phyloP scores from a whole-genome alignment of 2,113 vertebrate genomes.

The Scomber japonicus region DNA sequence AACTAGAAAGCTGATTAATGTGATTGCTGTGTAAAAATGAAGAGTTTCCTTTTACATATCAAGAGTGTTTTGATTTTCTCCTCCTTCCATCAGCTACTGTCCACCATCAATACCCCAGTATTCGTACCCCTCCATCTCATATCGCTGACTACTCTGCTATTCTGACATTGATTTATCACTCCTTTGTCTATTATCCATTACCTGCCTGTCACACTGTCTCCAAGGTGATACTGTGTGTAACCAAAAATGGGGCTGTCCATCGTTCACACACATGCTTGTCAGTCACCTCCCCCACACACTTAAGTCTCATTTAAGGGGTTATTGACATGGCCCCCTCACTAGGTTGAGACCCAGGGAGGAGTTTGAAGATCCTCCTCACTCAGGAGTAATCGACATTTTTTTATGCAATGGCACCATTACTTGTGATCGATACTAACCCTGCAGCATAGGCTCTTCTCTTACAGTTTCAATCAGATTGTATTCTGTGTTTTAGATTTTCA shows the following conservation, averaged over 20 bases:
- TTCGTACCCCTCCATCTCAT: conserved; percentile 25
- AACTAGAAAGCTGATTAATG: conserved; percentile 20
- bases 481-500: not conserved
- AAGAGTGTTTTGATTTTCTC: conserved; percentile 4
- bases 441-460: conserved; percentile 7
- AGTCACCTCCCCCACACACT: conserved; percentile 8
- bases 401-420: conserved; percentile 42
- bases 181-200: conserved; percentile 54
- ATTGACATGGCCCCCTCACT: conserved; percentile 25
- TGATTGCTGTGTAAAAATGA: not conserved
- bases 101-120: not conserved
- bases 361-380: conserved; percentile 30
- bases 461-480: not conserved
- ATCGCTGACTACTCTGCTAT: conserved; percentile 38
- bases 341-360: not conserved
- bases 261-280: conserved; percentile 28
- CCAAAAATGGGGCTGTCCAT: conserved; percentile 52
- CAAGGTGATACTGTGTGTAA: conserved; percentile 50
- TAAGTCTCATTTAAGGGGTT: conserved; percentile 48
- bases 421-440: conserved; percentile 52
- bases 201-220: conserved; percentile 62
- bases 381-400: conserved; percentile 45
- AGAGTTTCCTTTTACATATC: conserved; percentile 7
- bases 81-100: conserved; percentile 18
- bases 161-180: conserved; percentile 69